Evolutionary conservation across 2,797 vertebrate genomes (phyloP), one percentile per base, ranked within the genome.

Genomic region (Xenops minutus): DNA sequence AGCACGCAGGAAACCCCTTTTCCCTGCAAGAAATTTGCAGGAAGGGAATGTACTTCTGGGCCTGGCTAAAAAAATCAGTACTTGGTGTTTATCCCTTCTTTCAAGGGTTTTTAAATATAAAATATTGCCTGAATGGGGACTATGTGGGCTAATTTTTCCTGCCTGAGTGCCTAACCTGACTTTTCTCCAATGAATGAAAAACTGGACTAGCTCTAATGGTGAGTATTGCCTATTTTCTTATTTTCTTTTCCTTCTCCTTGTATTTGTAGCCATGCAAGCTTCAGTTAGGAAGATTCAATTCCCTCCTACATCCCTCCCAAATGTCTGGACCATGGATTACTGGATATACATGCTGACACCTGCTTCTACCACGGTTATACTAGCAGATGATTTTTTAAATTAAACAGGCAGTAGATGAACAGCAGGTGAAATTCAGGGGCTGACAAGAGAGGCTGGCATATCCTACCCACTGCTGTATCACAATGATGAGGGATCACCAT

Each of bases 401-500:
- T 72, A 49, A 63, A 41, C n/a, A 30, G 16, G n/a, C 6, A 36
- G 12, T 27, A 52, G 43, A 43, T 36, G 36, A 86, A 36, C 1
- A 15, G 8, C 37, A 73, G 39, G 14, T 54, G 51, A 76, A 75
- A 54, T 37, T 44, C 19, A 37, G n/a, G 34, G 29, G 15, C 27
- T 63, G 27, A 39, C 7, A 36, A 18, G 14, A 54, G 61, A 46
- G 16, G 21, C 19, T 0, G 1, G 22, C 5, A 79, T 41, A 44
- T 76, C 12, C 5, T 89, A 82, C 17, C 59, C 13, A 13, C 41
- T 58, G n/a, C 30, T 59, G 12, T 54, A 49, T 18, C 17, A 2
- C 10, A 54, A 13, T 2, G 2, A 37, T 29, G 7, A 16, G 18
- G 23, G 43, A 44, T 48, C 7, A 4, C 2, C 3, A 5, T 11